Base-by-base conservation (phyloP, 1,140 invertebrate genomes). In the Batillaria attramentaria region DNA sequence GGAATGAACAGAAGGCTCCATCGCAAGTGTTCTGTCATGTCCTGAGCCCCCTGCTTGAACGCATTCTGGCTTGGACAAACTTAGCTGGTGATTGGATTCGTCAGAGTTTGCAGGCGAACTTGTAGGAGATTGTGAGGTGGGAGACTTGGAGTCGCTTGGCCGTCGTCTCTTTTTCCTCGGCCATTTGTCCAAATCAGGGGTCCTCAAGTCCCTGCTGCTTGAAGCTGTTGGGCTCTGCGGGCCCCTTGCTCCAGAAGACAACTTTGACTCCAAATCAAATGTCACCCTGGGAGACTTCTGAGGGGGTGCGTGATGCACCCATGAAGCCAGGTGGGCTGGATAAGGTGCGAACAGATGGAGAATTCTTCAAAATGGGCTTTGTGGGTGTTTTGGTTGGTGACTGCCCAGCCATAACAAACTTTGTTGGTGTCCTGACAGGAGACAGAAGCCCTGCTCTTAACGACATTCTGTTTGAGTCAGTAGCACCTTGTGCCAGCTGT, bases 111-210 rank as follows among this genome's bases (percentile, higher is more conserved):
- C 35, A 42, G 68, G 37, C 4, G 68, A 70, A 10, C 10, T 16
- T 13, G 13, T 31, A 28, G 57, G 28, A 39, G 74, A 16, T 18
- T 57, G 31, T 28, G 62, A 43, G 1, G 6, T 31, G 4, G 43
- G 5, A 20, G 41, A 42, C 4, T 24, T 35, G 28, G 28, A 8
- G 31, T 77, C 75, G 24, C 60, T 31, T 46, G 46, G 37, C 74
- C 79, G 65, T 16, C 79, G 46, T 41, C 73, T 68, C 43, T 84
- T 84, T 24, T 62, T 74, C 72, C 82, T 77, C 60, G 79, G 80
- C 81, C 81, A 85, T 39, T 81, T 86, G 69, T 85, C 81, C 43
- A 85, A 86, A 33, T 81, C 82, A 20, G 84, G 85, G 54, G 85
- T 85, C 72, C 77, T 83, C 18, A 78, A 57, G 35, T 68, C 50